phyloP scores from a whole-genome alignment of 64 coral and sea anemone genomes.

The Stichodactyla mertensii region DNA sequence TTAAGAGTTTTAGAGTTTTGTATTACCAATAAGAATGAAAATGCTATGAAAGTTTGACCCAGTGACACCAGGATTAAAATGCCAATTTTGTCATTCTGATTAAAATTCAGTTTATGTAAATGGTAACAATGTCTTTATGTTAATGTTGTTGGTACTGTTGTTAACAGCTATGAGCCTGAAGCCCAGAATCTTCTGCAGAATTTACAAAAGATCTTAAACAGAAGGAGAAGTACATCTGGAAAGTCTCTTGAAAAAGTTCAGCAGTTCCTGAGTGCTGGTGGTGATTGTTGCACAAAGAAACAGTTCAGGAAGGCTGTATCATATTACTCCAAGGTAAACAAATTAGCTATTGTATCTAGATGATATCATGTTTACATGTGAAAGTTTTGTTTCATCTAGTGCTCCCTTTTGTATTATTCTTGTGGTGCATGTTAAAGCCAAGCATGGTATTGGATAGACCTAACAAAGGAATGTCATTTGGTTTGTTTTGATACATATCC shows the following conservation, averaged over 20 bases:
- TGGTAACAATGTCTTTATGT: neutral
- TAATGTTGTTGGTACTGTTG: neutral
- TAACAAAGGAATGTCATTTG: too few species aligned
- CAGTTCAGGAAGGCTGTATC: conserved; percentile 53
- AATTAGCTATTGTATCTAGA: neutral
- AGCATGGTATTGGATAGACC: too few species aligned
- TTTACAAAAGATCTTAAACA: conserved; percentile 45
- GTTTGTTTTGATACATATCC: too few species aligned
- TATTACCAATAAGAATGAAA: neutral
- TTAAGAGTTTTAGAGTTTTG: neutral
- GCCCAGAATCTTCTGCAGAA: conserved; percentile 28
- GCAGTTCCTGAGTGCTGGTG: conserved; percentile 26
- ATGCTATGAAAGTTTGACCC: neutral
- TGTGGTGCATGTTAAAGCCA: too few species aligned
- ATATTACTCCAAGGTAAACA: conserved; percentile 41
- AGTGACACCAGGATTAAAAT: neutral
- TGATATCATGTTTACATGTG: neutral
- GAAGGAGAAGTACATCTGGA: neutral
- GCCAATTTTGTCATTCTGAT: neutral
- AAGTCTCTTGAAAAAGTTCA: conserved; percentile 34
- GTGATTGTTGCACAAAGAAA: conserved; percentile 14
- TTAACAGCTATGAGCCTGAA: conserved; percentile 21
- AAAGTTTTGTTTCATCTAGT: neutral
- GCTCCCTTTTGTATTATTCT: neutral
- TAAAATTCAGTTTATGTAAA: neutral